These are phyloP conservation scores for Uria lomvia DNA, from an alignment of 2,113 vertebrate species.

Conservation along the genomic window DNA sequence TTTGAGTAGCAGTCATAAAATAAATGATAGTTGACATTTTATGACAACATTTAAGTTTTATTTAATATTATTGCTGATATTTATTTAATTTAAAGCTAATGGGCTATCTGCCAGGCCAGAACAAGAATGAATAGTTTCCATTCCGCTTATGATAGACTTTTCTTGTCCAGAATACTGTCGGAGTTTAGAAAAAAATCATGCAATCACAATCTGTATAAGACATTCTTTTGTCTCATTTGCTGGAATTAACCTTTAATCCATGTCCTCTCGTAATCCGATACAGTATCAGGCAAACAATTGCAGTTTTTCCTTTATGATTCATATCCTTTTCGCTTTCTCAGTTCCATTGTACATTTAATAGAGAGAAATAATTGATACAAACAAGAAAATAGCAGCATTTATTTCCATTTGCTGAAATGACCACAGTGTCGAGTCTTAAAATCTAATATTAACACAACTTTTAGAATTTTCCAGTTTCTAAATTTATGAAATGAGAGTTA, in stretches of 20 bases:
- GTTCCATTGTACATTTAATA: neutral
- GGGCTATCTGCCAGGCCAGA: slow-evolving; percentile 32
- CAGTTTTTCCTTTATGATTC: neutral
- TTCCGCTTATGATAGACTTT: neutral
- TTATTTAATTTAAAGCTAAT: slow-evolving; percentile 71
- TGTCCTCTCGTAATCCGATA: neutral
- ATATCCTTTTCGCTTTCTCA: neutral
- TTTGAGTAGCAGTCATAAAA: slow-evolving; percentile 70
- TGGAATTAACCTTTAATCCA: neutral
- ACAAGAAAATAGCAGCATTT: neutral
- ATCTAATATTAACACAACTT: neutral
- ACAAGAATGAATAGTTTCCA: slow-evolving; percentile 45
- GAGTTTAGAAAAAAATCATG: neutral
- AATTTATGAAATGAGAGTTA: neutral
- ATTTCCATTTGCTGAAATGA: neutral
- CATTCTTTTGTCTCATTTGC: neutral
- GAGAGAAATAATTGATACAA: neutral
- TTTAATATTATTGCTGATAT: slow-evolving; percentile 71
- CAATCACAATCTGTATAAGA: neutral
- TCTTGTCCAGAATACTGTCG: neutral
- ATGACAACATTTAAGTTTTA: slow-evolving; percentile 67
- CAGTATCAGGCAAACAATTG: neutral
- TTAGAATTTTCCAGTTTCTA: neutral
- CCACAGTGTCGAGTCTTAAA: neutral
- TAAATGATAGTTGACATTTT: slow-evolving; percentile 72